Evolutionary conservation across 2,797 vertebrate species (phyloP), one percentile per base, ranked within the genome.

Genomic region (Morus bassanus): DNA sequence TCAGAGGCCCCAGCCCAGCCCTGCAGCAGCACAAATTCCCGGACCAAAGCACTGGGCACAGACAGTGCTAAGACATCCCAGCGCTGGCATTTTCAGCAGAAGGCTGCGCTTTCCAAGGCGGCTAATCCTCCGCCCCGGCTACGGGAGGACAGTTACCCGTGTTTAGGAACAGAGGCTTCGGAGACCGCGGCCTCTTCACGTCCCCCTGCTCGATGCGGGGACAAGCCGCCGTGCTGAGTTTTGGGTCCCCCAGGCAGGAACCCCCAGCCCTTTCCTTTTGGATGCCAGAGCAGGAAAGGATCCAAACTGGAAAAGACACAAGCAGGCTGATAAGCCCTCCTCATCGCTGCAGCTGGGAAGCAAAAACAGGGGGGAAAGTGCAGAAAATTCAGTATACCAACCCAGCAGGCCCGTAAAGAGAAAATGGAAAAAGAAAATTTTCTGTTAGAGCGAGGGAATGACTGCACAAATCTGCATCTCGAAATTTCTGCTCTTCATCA

Each of bases 141-240:
- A 17, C 3, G 6, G 27, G 39, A 83, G 61, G 27, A 50, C 1
- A 2, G 7, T 48, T 28, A 53, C 10, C 11, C 0, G 0, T 5
- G 45, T 25, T 76, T 9, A 50, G 41, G 51, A 74, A 50, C 0
- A 3, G 41, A 88, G 21, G 16, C n/a, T 64, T 13, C 6, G 10
- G 56, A 70, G 43, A 50, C 33, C 11, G 48, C 68, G 37, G 37
- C 7, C 22, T 74, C 69, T 37, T 28, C 0, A 0, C 4, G 50
- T 11, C 19, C 16, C 51, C 33, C 23, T 19, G 30, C 59, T 59
- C 0, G 0, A 61, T 1, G 22, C 0, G 0, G 51, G 45, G 54
- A 59, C n/a, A 43, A 73, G 77, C 13, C 54, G 53, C 13, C 1
- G 2, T 1, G 54, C 60, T 68, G 78, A 75, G 70, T 28, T 78